Percentiles rank a stretch among this genome's conserved stretches.
Evolutionary conservation across 2,888 invertebrate genomes (phyloP).

Genomic region (Xanthostigma xanthostigma): DNA sequence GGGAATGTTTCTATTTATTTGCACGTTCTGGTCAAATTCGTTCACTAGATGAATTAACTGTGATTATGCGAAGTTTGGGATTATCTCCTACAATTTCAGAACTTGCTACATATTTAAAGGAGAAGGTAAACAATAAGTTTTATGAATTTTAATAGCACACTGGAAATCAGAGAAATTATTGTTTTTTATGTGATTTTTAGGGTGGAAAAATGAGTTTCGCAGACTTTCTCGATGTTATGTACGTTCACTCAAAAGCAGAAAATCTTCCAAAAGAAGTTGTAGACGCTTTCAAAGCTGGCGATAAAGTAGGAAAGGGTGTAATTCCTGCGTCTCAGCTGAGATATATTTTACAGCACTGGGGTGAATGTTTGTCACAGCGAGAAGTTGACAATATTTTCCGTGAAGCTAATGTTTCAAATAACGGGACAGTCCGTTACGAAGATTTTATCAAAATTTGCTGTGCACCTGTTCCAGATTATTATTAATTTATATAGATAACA

Average conservation of each 20-base stretch:
- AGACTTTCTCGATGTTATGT: constrained; percentile 90
- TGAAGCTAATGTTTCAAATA: constrained; percentile 73
- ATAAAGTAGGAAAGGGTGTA: constrained; percentile 52
- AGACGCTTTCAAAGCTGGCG: constrained; percentile 81
- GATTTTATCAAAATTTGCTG: constrained; percentile 87
- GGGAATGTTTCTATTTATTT: constrained; percentile 92
- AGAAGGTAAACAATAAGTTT: constrained; percentile 27
- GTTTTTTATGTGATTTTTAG: constrained; percentile 21
- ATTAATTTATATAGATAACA: constrained; percentile 44
- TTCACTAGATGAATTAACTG: constrained; percentile 76
- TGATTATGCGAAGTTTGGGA: constrained; percentile 88
- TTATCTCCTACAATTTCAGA: constrained; percentile 89
- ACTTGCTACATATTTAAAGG: constrained; percentile 65
- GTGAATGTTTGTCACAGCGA: constrained; percentile 65
- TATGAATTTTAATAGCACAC: neutral
- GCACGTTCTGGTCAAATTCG: constrained; percentile 80
- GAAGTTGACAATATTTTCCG: constrained; percentile 81
- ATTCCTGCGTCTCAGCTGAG: constrained; percentile 72
- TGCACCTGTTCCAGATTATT: constrained; percentile 86
- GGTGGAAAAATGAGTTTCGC: constrained; percentile 90
- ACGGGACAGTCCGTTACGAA: constrained; percentile 70
- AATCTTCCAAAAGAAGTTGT: constrained; percentile 72
- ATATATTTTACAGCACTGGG: constrained; percentile 80
- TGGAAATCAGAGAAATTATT: neutral
- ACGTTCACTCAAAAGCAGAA: constrained; percentile 74